A percentile compares a stretch with the other conserved stretches of the same genome.
phyloP scores from a whole-genome alignment of 2,888 invertebrate genomes.

The Tryphoninae sp. region DNA sequence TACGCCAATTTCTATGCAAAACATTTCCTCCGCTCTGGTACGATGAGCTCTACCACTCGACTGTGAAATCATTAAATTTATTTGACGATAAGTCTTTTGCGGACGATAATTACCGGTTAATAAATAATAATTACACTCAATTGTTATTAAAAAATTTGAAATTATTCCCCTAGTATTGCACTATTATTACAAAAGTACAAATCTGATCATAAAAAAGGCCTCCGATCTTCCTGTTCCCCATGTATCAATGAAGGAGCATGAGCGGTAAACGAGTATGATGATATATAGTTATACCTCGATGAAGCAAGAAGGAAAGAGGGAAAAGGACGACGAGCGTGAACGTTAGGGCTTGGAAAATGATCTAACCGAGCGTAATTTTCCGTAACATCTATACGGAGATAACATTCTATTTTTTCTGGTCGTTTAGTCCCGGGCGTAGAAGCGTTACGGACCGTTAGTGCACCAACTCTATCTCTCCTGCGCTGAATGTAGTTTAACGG shows the following conservation, averaged over 20 bases:
- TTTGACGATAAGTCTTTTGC: not conserved
- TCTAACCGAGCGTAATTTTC: conserved; percentile 43
- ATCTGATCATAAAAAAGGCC: not conserved
- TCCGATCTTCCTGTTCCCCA: not conserved
- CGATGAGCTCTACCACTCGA: too few relatives aligned
- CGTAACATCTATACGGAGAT: conserved; percentile 31
- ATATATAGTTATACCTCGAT: not conserved
- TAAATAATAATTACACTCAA: too few relatives aligned
- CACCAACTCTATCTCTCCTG: not conserved
- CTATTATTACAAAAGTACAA: too few relatives aligned
- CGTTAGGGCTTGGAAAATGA: conserved; percentile 26
- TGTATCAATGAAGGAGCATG: not conserved
- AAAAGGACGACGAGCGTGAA: conserved; percentile 1
- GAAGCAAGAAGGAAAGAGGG: not conserved
- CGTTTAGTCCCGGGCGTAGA: conserved; percentile 34
- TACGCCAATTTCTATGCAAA: too few relatives aligned
- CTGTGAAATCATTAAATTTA: not conserved
- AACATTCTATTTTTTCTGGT: conserved; percentile 30
- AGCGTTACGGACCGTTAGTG: conserved; percentile 44
- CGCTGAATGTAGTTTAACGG: not conserved
- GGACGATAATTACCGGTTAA: too few relatives aligned
- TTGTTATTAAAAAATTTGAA: too few relatives aligned
- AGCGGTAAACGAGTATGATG: not conserved
- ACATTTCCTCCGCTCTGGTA: too few relatives aligned
- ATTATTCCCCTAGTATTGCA: too few relatives aligned